A percentile compares a stretch with the other conserved stretches of the same genome.
Evolutionary conservation across 2,888 invertebrate species (phyloP).

Genomic region (Pterobdella sp.): DNA sequence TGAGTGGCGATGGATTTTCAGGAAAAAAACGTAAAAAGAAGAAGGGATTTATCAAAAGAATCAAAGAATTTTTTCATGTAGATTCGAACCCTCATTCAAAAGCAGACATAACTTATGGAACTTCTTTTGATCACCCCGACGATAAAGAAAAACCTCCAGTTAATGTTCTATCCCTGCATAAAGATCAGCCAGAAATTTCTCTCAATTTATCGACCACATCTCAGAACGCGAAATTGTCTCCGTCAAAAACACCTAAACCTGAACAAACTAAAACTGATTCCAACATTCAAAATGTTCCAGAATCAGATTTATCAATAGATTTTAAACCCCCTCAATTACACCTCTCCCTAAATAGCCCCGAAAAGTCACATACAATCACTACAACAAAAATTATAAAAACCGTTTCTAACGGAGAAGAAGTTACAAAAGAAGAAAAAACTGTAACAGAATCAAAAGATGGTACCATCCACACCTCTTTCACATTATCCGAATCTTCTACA

Average conservation of each 20-base stretch:
- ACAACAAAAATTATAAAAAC: not conserved
- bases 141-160: conserved; percentile 20
- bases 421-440: not conserved
- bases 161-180: conserved; percentile 7
- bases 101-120: not conserved
- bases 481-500: not conserved
- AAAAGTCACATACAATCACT: not conserved
- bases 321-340: not conserved
- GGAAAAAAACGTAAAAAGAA: conserved; percentile 13
- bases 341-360: conserved; percentile 1
- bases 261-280: not conserved
- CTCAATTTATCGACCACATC: conserved; percentile 10
- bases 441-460: not conserved
- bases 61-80: conserved; percentile 25
- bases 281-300: not conserved
- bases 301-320: not conserved
- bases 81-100: conserved; percentile 24
- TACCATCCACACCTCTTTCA: not conserved
- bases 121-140: conserved; percentile 22
- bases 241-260: not conserved
- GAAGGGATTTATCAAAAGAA: conserved; percentile 22
- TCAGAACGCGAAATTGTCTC: not conserved
- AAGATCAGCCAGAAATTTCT: conserved; percentile 7
- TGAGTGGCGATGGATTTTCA: not conserved
- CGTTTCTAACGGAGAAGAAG: not conserved